A percentile compares a stretch with the other conserved stretches of the same genome.
phyloP scores from a whole-genome alignment of 2,888 invertebrate genomes.

The Brenthis daphne region DNA sequence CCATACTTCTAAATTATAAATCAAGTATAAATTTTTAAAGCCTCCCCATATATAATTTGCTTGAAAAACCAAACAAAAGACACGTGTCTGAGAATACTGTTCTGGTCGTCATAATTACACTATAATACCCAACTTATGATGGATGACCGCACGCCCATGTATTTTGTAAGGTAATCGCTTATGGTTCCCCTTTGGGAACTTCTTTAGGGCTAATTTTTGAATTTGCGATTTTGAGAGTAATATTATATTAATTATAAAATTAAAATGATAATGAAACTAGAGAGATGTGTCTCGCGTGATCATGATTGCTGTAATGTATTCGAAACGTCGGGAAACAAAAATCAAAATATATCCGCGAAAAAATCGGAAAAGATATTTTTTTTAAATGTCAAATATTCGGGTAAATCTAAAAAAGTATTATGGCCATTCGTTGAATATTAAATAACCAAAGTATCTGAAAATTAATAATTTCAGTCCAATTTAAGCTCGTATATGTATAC shows the following conservation, averaged over 20 bases:
- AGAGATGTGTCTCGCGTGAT: too few relatives aligned
- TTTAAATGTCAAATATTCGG: too few relatives aligned
- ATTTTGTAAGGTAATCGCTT: constrained; percentile 46
- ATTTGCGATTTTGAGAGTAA: background rate
- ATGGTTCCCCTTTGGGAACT: constrained; percentile 44
- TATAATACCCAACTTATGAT: constrained; percentile 49
- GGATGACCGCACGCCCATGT: constrained; percentile 49
- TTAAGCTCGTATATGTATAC: too few relatives aligned
- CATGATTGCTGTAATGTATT: too few relatives aligned
- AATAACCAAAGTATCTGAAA: too few relatives aligned
- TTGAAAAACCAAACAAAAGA: constrained; percentile 56
- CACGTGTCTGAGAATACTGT: constrained; percentile 54
- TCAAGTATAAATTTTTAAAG: constrained; percentile 9
- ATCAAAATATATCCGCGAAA: too few relatives aligned
- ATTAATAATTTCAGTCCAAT: too few relatives aligned
- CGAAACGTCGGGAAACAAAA: too few relatives aligned
- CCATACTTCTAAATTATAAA: background rate
- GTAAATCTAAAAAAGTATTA: too few relatives aligned
- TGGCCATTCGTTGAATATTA: too few relatives aligned
- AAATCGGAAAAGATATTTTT: too few relatives aligned
- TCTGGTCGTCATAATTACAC: constrained; percentile 47
- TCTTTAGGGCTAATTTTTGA: constrained; percentile 27
- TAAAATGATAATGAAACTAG: too few relatives aligned
- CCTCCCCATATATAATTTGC: constrained; percentile 54
- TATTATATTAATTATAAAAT: constrained; percentile 6